These are phyloP conservation scores for Drosophila limbata DNA, from an alignment of 2,888 invertebrate species.

Conservation along the genomic window DNA sequence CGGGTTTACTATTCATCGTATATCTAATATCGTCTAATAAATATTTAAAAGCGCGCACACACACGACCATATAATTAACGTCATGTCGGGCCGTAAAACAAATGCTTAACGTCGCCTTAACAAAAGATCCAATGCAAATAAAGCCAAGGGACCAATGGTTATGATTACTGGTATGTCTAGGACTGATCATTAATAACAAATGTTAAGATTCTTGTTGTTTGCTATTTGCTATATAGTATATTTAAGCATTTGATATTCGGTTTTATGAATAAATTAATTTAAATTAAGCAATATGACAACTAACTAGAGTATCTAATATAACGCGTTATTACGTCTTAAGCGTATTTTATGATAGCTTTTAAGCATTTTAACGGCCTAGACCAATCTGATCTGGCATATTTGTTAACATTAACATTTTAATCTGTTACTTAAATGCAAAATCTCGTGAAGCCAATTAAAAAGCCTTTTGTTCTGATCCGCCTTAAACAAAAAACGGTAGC, in stretches of 20 bases:
- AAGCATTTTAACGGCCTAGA: constrained; percentile 51
- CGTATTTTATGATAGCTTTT: constrained; percentile 68
- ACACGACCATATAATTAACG: constrained; percentile 70
- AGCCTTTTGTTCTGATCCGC: constrained; percentile 70
- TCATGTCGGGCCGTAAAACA: constrained; percentile 57
- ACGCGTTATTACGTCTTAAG: constrained; percentile 71
- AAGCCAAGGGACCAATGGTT: constrained; percentile 24
- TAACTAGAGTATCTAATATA: constrained; percentile 77
- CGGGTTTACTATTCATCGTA: constrained; percentile 58
- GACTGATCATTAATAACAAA: constrained; percentile 57
- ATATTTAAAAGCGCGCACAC: constrained; percentile 64
- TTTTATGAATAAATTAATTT: constrained; percentile 79
- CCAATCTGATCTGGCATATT: constrained; percentile 44
- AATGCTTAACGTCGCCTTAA: constrained; percentile 71
- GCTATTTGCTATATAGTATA: constrained; percentile 65
- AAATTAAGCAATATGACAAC: constrained; percentile 80
- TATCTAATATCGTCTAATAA: constrained; percentile 53
- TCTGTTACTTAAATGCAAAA: constrained; percentile 64
- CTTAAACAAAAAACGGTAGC: constrained; percentile 67
- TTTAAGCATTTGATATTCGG: constrained; percentile 63
- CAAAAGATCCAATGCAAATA: constrained; percentile 60
- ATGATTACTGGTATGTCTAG: constrained; percentile 6
- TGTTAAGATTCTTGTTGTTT: constrained; percentile 48
- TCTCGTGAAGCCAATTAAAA: constrained; percentile 53
- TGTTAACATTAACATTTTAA: constrained; percentile 66